phyloP scores from a whole-genome alignment of 1,140 invertebrate genomes.

The Drosophila kepulauana region DNA sequence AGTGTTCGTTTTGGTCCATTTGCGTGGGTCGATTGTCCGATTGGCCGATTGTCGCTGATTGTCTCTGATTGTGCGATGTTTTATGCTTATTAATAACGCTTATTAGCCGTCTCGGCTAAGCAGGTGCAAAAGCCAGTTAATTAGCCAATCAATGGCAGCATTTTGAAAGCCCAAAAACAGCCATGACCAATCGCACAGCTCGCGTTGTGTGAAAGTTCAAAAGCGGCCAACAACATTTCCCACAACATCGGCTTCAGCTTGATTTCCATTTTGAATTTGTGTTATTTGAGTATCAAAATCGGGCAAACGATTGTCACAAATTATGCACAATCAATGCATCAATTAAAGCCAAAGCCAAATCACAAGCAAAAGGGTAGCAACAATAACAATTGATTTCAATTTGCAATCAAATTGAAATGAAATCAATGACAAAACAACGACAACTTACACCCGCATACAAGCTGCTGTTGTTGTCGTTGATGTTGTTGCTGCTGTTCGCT shows the following conservation, averaged over 20 bases:
- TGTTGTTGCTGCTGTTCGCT: constrained; percentile 24
- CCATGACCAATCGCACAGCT: constrained; percentile 38
- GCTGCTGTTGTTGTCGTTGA: constrained; percentile 37
- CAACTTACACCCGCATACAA: constrained; percentile 75
- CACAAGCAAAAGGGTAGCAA: constrained; percentile 51
- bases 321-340: constrained; percentile 79
- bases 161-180: constrained; percentile 9
- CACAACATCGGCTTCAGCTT: constrained; percentile 3
- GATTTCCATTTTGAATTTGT: constrained; percentile 23
- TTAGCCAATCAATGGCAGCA: constrained; percentile 57
- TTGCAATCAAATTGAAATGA: constrained; percentile 83
- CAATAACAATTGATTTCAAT: constrained; percentile 78
- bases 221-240: constrained; percentile 21
- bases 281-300: constrained; percentile 36
- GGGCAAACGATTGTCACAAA: constrained; percentile 68
- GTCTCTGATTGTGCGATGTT: constrained; percentile 32
- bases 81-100: constrained; percentile 73
- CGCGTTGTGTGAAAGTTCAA: constrained; percentile 36
- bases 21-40: constrained; percentile 66
- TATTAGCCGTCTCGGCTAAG: constrained; percentile 68
- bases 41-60: constrained; percentile 46
- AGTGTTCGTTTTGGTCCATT: constrained; percentile 43
- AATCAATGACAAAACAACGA: constrained; percentile 81
- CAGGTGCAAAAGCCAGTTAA: constrained; percentile 72
- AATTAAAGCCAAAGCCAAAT: constrained; percentile 45